Percentiles rank a stretch among this genome's conserved stretches.
Conservation (phyloP, 2,113 vertebrate genomes). For the Oreotrochilus melanogaster region DNA sequence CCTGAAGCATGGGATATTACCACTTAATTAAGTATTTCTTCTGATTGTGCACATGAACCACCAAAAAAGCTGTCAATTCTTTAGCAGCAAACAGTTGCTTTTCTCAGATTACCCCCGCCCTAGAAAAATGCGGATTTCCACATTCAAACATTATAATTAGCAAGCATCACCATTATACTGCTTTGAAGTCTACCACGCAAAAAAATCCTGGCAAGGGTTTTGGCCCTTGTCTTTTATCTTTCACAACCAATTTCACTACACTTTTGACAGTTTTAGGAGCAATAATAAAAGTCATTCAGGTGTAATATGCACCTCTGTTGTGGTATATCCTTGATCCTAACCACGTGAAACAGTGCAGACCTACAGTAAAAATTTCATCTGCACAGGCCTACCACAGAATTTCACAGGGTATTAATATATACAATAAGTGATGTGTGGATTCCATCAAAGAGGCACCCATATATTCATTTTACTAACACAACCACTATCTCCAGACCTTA, state of each 20-base stretch:
- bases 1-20: neutral
- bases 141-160: neutral
- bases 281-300: neutral
- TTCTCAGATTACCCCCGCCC: constrained; percentile 31
- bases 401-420: neutral
- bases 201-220: neutral
- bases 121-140: constrained; percentile 31
- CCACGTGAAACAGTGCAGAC: neutral
- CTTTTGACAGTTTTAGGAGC: neutral
- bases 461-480: neutral
- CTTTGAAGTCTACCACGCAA: neutral
- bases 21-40: neutral
- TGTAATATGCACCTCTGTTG: neutral
- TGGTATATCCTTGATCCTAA: neutral
- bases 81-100: constrained; percentile 5
- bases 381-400: neutral
- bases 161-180: neutral
- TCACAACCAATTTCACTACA: neutral
- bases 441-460: neutral
- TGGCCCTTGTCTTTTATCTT: neutral
- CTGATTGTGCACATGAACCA: neutral
- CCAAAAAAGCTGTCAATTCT: neutral
- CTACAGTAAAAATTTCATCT: neutral
- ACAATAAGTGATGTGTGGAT: neutral
- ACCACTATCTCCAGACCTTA: neutral